phyloP scores from a whole-genome alignment of 1,140 invertebrate species.

The Aporrectodea caliginosa region DNA sequence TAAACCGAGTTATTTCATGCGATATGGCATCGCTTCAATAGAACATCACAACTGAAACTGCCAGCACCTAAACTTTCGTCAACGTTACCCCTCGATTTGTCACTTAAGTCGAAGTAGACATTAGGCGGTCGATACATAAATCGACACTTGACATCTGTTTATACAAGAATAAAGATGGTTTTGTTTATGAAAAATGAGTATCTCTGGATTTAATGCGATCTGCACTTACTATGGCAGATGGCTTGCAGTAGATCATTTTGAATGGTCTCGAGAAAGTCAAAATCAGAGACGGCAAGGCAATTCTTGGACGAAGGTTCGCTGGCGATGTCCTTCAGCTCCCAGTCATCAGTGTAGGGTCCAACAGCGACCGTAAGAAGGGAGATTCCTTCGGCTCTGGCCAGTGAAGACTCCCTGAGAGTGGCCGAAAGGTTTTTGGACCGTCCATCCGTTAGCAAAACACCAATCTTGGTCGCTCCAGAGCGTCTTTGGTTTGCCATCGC shows the following conservation, averaged over 20 bases:
- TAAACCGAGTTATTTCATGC: too few relatives aligned
- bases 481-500: not conserved
- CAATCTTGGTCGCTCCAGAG: not conserved
- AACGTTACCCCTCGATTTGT: too few relatives aligned
- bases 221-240: constrained; percentile 24
- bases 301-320: constrained; percentile 12
- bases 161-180: too few relatives aligned
- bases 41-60: too few relatives aligned
- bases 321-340: constrained; percentile 17
- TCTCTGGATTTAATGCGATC: not conserved
- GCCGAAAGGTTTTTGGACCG: not conserved
- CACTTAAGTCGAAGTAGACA: too few relatives aligned
- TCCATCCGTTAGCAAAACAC: constrained; percentile 28
- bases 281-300: not conserved
- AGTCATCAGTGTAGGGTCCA: not conserved
- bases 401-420: constrained; percentile 13
- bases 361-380: constrained; percentile 15
- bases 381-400: not conserved
- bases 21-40: too few relatives aligned
- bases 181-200: not conserved
- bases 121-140: too few relatives aligned
- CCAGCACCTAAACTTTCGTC: too few relatives aligned
- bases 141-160: too few relatives aligned
- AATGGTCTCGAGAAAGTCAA: constrained; percentile 9
- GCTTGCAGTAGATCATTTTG: constrained; percentile 1